Evolutionary conservation across 2,113 vertebrate genomes (phyloP), one percentile per base, ranked within the genome.

Genomic region (Lycaon pictus): DNA sequence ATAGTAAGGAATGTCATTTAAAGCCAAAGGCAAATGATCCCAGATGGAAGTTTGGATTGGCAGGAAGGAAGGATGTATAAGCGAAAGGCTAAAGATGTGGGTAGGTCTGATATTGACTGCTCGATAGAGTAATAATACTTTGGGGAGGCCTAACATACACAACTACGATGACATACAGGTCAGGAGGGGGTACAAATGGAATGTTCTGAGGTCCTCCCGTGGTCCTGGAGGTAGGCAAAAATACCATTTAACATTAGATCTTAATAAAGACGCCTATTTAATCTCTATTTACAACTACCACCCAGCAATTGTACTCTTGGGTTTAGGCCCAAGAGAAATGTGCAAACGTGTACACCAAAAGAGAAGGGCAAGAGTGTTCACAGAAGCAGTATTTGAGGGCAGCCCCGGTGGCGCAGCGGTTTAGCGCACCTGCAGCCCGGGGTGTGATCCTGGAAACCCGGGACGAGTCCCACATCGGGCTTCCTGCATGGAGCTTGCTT

Each of bases 211-310:
- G n/a, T 72, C 55, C 37, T 63, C 83, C 43, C 58, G 53, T 81
- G 85, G 63, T 88, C 90, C 85, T 22, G 25, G 71, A 87, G 90
- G 88, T 53, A 92, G 29, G 53, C 80, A 97, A 94, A 95, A 80
- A 58, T 80, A 27, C 53, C 35, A 60, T 9, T 81, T 71, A 93
- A 90, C 85, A 95, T 95, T 63, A 95, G 80, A 90, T 37, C 81
- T 93, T 85, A 84, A 79, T 88, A 56, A 93, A 96, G 69, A 90
- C 32, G 1, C 13, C 10, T 55, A 55, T 53, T 84, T 58, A 82
- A 82, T 91, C 53, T 89, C 67, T 51, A 43, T 15, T 56, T 82
- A 88, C 76, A 85, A 74, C 29, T 35, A 63, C 43, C 3, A 53
- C 5, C 65, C 80, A 89, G 35, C n/a, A 48, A 67, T 87, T 86